These are phyloP conservation scores for Thunnus maccoyii DNA, from an alignment of 2,113 vertebrate species.

Conservation along the genomic window DNA sequence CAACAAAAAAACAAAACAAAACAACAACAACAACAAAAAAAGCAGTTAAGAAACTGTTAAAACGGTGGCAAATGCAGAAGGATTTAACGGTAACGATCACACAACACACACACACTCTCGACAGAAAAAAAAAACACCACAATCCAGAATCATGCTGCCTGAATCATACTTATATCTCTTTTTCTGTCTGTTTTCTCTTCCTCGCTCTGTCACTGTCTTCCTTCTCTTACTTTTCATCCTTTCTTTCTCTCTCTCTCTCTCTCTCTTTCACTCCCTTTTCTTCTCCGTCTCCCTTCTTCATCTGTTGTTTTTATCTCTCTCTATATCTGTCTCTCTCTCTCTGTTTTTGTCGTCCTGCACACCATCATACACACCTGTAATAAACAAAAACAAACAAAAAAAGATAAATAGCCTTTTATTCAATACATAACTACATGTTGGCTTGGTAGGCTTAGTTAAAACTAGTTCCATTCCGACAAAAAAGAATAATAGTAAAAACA, in stretches of 20 bases:
- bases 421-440: slow-evolving; percentile 71
- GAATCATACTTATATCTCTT: slow-evolving; percentile 44
- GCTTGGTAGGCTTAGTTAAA: slow-evolving; percentile 76
- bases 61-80: slow-evolving; percentile 53
- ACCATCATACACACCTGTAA: slow-evolving; percentile 72
- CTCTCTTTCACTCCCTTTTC: background rate
- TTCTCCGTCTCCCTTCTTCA: background rate
- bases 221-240: too few relatives aligned
- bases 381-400: slow-evolving; percentile 55
- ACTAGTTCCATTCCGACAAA: slow-evolving; percentile 79
- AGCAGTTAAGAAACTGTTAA: slow-evolving; percentile 32
- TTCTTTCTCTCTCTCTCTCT: too few relatives aligned
- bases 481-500: slow-evolving; percentile 63
- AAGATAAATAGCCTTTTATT: slow-evolving; percentile 73
- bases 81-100: slow-evolving; percentile 62
- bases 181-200: slow-evolving; percentile 18
- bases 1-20: slow-evolving; percentile 40
- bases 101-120: slow-evolving; percentile 42
- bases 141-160: slow-evolving; percentile 71
- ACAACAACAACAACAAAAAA: slow-evolving; percentile 28
- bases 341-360: slow-evolving; percentile 52
- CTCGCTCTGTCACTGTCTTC: slow-evolving; percentile 14
- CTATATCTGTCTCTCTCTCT: slow-evolving; percentile 11
- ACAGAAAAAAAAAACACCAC: slow-evolving; percentile 47
- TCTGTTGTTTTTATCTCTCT: background rate